A percentile compares a stretch with the other conserved stretches of the same genome.
phyloP scores from a whole-genome alignment of 2,797 vertebrate species.

The Pseudotriccus pelzelni region DNA sequence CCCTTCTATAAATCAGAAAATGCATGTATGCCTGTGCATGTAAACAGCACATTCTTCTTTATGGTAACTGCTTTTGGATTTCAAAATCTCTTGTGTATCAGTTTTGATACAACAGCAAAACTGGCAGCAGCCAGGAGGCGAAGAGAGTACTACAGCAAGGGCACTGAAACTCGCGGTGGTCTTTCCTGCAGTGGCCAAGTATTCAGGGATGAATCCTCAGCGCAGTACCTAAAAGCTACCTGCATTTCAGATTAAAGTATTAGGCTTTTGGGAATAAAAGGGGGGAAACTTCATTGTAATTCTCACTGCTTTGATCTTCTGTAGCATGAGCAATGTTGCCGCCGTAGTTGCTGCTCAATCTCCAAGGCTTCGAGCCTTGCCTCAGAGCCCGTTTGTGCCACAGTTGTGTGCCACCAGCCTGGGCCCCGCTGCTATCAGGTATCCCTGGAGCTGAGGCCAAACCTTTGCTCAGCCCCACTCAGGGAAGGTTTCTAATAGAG shows the following conservation, averaged over 20 bases:
- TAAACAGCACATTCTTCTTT: not conserved
- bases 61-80: not conserved
- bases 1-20: not conserved
- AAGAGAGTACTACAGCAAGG: not conserved
- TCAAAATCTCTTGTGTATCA: not conserved
- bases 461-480: not conserved
- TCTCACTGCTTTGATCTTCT: not conserved
- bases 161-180: not conserved
- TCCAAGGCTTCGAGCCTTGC: not conserved
- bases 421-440: fast-evolving
- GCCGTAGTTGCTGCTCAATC: not conserved
- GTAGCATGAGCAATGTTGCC: not conserved
- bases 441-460: not conserved
- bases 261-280: not conserved
- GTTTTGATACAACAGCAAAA: not conserved
- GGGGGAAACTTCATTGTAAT: not conserved
- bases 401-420: not conserved
- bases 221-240: not conserved
- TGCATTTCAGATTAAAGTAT: not conserved
- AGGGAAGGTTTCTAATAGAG: not conserved
- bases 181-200: not conserved
- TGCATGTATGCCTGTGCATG: not conserved
- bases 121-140: not conserved
- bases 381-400: not conserved
- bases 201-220: not conserved